Conservation (phyloP, 2,113 vertebrate species). For the Piprites chloris region DNA sequence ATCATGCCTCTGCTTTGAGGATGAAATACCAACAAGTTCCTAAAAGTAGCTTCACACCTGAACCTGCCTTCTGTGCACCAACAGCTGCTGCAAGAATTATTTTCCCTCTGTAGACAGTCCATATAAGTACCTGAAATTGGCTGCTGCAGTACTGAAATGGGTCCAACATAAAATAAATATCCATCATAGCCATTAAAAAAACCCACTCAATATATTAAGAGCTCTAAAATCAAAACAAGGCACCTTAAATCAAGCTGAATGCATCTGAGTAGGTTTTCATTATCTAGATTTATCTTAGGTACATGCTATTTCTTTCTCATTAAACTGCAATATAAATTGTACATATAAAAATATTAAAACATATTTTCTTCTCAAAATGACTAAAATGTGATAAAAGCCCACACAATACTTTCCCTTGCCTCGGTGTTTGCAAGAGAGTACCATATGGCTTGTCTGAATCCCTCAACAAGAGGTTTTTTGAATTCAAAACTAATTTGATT, state of each 20-base stretch:
- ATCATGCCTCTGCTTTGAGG: neutral
- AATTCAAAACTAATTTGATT: conserved; percentile 22
- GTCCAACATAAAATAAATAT: neutral
- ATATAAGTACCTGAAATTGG: neutral
- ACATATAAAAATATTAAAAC: conserved; percentile 21
- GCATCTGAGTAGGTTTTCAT: neutral
- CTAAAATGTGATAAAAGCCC: conserved; percentile 49
- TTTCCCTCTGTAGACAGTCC: neutral
- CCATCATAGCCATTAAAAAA: neutral
- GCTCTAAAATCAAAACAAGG: conserved; percentile 7
- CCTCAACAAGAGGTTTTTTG: neutral
- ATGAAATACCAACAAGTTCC: neutral
- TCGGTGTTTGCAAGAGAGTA: neutral
- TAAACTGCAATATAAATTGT: neutral
- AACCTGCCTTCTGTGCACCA: neutral
- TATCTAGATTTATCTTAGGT: neutral
- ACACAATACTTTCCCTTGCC: conserved; percentile 5
- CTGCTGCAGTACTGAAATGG: neutral
- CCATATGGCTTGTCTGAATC: conserved; percentile 30
- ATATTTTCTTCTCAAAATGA: conserved; percentile 54
- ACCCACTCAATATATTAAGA: neutral
- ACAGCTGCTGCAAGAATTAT: neutral
- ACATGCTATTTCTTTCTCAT: neutral
- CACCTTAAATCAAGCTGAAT: conserved; percentile 6
- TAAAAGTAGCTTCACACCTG: neutral